Evolutionary conservation across 2,113 vertebrate species (phyloP), one percentile per base, ranked within the genome.

Genomic region (Lophochroa leadbeateri): DNA sequence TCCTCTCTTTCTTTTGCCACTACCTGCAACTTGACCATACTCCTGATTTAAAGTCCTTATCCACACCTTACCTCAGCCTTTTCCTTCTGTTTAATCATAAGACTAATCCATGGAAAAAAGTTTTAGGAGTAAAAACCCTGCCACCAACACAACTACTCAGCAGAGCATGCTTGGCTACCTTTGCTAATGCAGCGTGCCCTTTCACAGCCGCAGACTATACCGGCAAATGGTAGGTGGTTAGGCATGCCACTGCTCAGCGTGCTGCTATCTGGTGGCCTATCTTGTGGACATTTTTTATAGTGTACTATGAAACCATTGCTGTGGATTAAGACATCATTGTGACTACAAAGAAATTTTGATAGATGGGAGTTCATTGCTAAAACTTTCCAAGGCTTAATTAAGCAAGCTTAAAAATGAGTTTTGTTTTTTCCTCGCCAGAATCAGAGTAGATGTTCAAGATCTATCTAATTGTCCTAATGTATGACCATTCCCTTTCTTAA

Each of bases 161-260:
- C 64, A 50, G 52, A 24, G 21, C 2, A 25, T 16, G 17, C 60
- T 31, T 71, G 44, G 44, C 68, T 49, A 39, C 49, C 44, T 85
- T 57, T 69, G 33, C 44, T 68, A 43, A 57, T 0, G 21, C 78
- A 79, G 43, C 0, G 28, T 46, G 43, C 46, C 23, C 47, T 55
- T 80, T 55, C 57, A 69, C 29, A 76, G 57, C 15, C 6, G 0
- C 25, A 35, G 39, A 25, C 18, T 39, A 2, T 2, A 10, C 0
- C 5, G 21, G 67, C 41, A 85, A 85, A 24, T 21, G 29, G 24
- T 9, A 43, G 49, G 77, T 60, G 35, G 17, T 21, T 25, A 17
- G 24, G 23, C 21, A 31, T 16, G 27, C 33, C 53, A 11, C 49
- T n/a, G 44, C 75, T 44, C 53, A 18, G 17, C 0, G 52, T 9